Percentiles rank a stretch among this genome's conserved stretches.
Evolutionary conservation across 2,888 invertebrate genomes (phyloP).

Genomic region (Tenthredo distinguenda): DNA sequence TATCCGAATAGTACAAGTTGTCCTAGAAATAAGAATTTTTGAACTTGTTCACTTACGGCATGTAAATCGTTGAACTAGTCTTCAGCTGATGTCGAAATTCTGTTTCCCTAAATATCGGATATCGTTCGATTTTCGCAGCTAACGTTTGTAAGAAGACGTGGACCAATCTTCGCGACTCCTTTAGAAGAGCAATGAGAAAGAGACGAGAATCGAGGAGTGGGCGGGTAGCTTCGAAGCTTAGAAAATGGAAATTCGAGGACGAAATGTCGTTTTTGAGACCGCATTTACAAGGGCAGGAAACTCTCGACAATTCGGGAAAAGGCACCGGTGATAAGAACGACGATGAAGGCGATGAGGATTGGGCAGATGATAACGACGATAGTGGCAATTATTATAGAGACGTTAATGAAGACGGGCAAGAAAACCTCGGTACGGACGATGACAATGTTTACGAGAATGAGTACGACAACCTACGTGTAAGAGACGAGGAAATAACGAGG

Average conservation of each 20-base stretch:
- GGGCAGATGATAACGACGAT: constrained; percentile 43
- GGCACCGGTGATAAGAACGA: constrained; percentile 52
- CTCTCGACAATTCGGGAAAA: constrained; percentile 39
- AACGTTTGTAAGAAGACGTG: constrained; percentile 48
- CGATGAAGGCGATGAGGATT: constrained; percentile 43
- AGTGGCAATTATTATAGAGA: neutral
- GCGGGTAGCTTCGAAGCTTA: constrained; percentile 51
- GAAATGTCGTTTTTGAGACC: constrained; percentile 55
- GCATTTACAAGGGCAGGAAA: constrained; percentile 53
- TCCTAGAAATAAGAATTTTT: too few relatives aligned
- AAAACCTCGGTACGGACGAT: constrained; percentile 17
- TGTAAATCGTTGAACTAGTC: too few relatives aligned
- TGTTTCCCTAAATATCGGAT: neutral
- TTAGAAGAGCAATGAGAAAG: constrained; percentile 51
- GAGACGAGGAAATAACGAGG: neutral
- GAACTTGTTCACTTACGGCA: too few relatives aligned
- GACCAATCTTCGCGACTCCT: constrained; percentile 52
- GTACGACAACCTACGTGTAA: neutral
- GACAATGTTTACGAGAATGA: constrained; percentile 7
- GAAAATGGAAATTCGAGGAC: constrained; percentile 58
- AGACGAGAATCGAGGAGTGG: constrained; percentile 54
- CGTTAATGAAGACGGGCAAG: neutral
- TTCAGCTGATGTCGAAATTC: neutral
- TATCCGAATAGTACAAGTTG: too few relatives aligned
- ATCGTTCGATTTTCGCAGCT: constrained; percentile 25